Evolutionary conservation across 2,113 vertebrate species (phyloP).

Genomic region (Solenodon paradoxus): DNA sequence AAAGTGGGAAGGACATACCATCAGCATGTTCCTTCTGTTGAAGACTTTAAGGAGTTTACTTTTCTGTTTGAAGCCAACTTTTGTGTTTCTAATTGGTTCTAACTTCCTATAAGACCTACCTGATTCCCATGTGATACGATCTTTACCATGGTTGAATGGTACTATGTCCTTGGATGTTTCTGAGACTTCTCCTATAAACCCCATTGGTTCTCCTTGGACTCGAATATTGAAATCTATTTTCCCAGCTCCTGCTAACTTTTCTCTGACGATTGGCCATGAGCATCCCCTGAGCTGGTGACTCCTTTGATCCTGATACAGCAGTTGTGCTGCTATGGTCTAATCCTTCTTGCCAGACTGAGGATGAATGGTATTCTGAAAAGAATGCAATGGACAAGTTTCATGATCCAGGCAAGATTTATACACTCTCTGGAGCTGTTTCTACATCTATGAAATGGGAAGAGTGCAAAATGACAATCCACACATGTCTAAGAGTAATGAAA

Average conservation of each 20-base stretch:
- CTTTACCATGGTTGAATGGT: background rate
- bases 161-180: background rate
- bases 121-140: background rate
- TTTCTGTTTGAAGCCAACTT: background rate
- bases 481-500: background rate
- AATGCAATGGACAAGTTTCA: background rate
- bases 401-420: background rate
- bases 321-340: background rate
- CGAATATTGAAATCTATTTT: background rate
- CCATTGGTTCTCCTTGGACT: background rate
- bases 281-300: background rate
- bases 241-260: background rate
- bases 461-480: background rate
- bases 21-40: background rate
- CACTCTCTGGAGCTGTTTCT: background rate
- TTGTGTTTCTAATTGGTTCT: background rate
- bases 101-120: background rate
- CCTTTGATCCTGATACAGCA: background rate
- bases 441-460: background rate
- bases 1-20: background rate
- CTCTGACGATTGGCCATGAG: background rate
- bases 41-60: background rate
- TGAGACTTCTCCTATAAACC: background rate
- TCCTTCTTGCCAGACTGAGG: background rate
- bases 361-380: background rate